Percentiles rank a stretch among this genome's conserved stretches.
Evolutionary conservation across 1,140 invertebrate genomes (phyloP).

Genomic region (Heliconius congener): DNA sequence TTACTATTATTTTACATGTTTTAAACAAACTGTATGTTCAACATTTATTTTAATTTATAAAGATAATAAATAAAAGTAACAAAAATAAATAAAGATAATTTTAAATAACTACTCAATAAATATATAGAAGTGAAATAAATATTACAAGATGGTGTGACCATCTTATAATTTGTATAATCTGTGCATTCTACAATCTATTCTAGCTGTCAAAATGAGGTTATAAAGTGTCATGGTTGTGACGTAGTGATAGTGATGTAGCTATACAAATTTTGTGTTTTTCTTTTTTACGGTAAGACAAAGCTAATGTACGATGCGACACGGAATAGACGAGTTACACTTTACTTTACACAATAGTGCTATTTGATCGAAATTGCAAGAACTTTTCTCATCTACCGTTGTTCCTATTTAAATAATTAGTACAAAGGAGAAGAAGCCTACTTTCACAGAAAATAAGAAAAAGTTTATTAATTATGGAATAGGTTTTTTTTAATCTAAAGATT

Average conservation of each 20-base stretch:
- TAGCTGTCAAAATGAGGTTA: neutral
- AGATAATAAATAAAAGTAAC: neutral
- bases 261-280: neutral
- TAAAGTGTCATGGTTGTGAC: neutral
- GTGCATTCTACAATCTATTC: neutral
- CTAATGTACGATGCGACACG: neutral
- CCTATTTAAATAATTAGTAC: too few species aligned
- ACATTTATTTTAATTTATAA: too few species aligned
- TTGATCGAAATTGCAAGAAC: constrained; percentile 14
- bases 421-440: too few species aligned
- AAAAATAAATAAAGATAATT: too few species aligned
- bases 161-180: neutral
- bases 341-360: constrained; percentile 7
- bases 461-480: too few species aligned
- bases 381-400: neutral
- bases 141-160: constrained; percentile 4
- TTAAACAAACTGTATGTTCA: too few species aligned
- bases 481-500: too few species aligned
- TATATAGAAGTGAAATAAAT: constrained; percentile 3
- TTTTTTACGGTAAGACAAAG: neutral
- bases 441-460: too few species aligned
- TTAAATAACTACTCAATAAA: neutral
- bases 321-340: constrained; percentile 4
- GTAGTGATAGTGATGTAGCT: neutral
- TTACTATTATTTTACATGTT: too few species aligned